phyloP scores from a whole-genome alignment of 2,888 invertebrate genomes.

The Argyra leucocephala region DNA sequence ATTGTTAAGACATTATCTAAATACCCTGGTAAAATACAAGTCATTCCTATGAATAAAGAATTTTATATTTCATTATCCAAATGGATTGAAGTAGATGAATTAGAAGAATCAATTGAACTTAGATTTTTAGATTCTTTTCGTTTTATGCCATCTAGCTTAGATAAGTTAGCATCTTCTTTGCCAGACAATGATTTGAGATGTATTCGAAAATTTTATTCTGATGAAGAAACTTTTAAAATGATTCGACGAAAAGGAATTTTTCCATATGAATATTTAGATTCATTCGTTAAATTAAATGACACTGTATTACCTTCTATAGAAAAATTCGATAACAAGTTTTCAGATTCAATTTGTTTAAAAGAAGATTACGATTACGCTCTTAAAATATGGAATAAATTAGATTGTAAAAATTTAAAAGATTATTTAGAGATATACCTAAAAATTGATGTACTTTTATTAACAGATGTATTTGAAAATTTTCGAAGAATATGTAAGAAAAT shows the following conservation, averaged over 20 bases:
- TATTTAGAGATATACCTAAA: no score
- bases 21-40: conserved; percentile 13
- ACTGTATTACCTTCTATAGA: conserved; percentile 9
- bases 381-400: conserved; percentile 31
- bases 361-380: conserved; percentile 26
- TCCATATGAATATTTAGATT: conserved; percentile 16
- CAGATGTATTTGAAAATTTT: conserved; percentile 28
- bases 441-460: conserved; percentile 33
- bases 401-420: conserved; percentile 25
- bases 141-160: conserved; percentile 14
- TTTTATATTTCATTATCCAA: conserved; percentile 32
- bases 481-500: conserved; percentile 17
- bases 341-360: conserved; percentile 13
- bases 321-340: conserved; percentile 5
- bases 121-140: conserved; percentile 15
- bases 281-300: conserved; percentile 12
- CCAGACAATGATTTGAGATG: conserved; percentile 9
- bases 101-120: conserved; percentile 10
- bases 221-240: conserved; percentile 7
- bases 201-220: neutral
- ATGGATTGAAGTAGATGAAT: conserved; percentile 15
- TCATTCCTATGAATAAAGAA: conserved; percentile 30
- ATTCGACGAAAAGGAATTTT: conserved; percentile 7
- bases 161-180: conserved; percentile 14
- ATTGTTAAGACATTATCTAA: conserved; percentile 25